Conservation (phyloP, 2,888 invertebrate genomes). For the Caenorhabditis auriculariae region DNA sequence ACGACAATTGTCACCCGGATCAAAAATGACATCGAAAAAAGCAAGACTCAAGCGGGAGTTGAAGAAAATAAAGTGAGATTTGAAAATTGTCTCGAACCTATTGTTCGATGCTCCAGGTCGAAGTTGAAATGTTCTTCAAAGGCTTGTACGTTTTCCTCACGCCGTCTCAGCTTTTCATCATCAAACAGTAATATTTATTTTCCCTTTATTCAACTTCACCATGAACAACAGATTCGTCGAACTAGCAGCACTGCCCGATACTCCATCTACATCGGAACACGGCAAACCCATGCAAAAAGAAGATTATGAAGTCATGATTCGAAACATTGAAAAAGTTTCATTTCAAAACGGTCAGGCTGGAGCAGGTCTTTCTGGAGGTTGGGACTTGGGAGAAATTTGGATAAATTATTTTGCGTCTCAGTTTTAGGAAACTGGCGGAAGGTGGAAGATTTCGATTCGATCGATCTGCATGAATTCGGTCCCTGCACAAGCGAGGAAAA, state of each 20-base stretch:
- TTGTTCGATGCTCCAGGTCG: slow-evolving; percentile 32
- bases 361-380: slow-evolving; percentile 1
- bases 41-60: slow-evolving; percentile 12
- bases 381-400: neutral
- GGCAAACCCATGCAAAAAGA: slow-evolving; percentile 40
- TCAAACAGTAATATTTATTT: slow-evolving; percentile 18
- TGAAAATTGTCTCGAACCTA: neutral
- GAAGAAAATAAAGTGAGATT: slow-evolving; percentile 17
- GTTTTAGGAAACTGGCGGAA: slow-evolving; percentile 23
- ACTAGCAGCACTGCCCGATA: slow-evolving; percentile 2
- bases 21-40: too few species aligned
- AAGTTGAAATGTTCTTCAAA: slow-evolving; percentile 45
- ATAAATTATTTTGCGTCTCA: neutral
- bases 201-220: neutral
- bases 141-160: slow-evolving; percentile 36
- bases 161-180: slow-evolving; percentile 42
- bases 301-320: slow-evolving; percentile 33
- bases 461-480: slow-evolving; percentile 11
- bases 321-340: slow-evolving; percentile 21
- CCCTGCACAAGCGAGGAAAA: neutral
- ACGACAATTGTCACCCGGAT: slow-evolving; percentile 32
- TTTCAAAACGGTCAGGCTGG: neutral
- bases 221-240: slow-evolving; percentile 1
- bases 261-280: slow-evolving; percentile 7
- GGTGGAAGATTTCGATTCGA: slow-evolving; percentile 22